Evolutionary conservation across 2,797 vertebrate genomes (phyloP).

Genomic region (Avahi laniger): DNA sequence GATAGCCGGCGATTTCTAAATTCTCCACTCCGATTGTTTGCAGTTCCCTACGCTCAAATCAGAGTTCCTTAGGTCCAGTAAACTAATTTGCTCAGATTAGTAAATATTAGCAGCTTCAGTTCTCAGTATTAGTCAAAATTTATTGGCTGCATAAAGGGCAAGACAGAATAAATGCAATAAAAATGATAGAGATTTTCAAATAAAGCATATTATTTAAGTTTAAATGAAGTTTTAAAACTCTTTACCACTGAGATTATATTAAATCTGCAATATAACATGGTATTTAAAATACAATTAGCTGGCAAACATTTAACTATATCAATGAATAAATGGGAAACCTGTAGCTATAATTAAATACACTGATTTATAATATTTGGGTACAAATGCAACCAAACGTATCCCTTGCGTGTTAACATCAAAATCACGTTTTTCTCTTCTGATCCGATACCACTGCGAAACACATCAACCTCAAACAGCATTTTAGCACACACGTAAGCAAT

Average conservation of each 20-base stretch:
- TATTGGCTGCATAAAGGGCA: background rate
- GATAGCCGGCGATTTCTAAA: background rate
- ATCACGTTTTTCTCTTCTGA: conserved; percentile 37
- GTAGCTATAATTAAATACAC: background rate
- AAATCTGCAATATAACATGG: background rate
- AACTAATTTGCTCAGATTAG: background rate
- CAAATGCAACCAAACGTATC: background rate
- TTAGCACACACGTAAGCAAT: background rate
- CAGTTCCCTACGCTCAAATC: background rate
- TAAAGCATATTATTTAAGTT: background rate
- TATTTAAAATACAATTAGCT: conserved; percentile 34
- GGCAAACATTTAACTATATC: background rate
- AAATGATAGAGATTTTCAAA: conserved; percentile 16
- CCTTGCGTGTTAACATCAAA: conserved; percentile 4
- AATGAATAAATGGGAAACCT: background rate
- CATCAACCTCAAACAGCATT: conserved; percentile 36
- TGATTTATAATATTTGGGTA: conserved; percentile 11
- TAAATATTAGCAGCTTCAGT: conserved; percentile 4
- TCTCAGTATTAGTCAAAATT: background rate
- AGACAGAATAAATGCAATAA: conserved; percentile 3
- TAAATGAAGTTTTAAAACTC: background rate
- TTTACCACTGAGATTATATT: background rate
- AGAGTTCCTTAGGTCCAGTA: background rate
- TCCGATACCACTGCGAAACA: conserved; percentile 54
- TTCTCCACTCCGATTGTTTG: background rate